Percentiles rank a stretch among this genome's conserved stretches.
Conservation (phyloP, 1,140 invertebrate genomes). For the Drosophila kanapiae region DNA sequence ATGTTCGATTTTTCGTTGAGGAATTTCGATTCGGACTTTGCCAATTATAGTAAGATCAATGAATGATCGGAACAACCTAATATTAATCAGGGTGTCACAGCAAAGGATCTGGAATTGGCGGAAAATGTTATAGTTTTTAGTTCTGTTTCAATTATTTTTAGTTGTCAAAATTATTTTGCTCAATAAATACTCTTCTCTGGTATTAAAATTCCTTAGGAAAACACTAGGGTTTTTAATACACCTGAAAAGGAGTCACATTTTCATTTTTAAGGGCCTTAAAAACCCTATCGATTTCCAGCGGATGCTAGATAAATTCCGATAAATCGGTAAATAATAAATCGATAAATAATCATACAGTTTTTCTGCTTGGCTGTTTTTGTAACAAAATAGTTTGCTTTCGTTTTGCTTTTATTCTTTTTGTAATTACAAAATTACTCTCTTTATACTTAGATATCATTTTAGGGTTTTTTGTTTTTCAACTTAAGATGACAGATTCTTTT, state of each 20-base stretch:
- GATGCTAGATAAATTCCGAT: slow-evolving; percentile 4
- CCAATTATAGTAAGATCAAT: slow-evolving; percentile 25
- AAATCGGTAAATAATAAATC: neutral
- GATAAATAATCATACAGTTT: slow-evolving; percentile 10
- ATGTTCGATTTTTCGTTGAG: slow-evolving; percentile 61
- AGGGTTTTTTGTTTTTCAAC: slow-evolving; percentile 3
- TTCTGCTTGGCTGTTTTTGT: slow-evolving; percentile 9
- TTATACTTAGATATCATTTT: slow-evolving; percentile 5
- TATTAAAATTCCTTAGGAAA: too few species aligned
- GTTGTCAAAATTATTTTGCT: too few species aligned
- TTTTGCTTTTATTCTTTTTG: slow-evolving; percentile 24
- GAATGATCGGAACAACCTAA: slow-evolving; percentile 10
- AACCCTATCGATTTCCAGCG: too few species aligned
- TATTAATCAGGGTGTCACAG: neutral
- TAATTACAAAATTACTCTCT: slow-evolving; percentile 18
- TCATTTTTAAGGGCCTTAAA: too few species aligned
- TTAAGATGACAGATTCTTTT: slow-evolving; percentile 1
- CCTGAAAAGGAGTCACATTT: too few species aligned
- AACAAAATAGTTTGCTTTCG: slow-evolving; percentile 31
- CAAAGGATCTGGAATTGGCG: neutral
- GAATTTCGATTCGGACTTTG: slow-evolving; percentile 34
- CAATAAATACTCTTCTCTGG: too few species aligned
- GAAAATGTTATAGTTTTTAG: neutral
- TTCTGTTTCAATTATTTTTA: neutral
- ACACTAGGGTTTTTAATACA: too few species aligned